Percentiles rank a stretch among this genome's conserved stretches.
These are phyloP conservation scores for Glossosoma conforme DNA, from an alignment of 1,140 invertebrate genomes.

Conservation along the genomic window DNA sequence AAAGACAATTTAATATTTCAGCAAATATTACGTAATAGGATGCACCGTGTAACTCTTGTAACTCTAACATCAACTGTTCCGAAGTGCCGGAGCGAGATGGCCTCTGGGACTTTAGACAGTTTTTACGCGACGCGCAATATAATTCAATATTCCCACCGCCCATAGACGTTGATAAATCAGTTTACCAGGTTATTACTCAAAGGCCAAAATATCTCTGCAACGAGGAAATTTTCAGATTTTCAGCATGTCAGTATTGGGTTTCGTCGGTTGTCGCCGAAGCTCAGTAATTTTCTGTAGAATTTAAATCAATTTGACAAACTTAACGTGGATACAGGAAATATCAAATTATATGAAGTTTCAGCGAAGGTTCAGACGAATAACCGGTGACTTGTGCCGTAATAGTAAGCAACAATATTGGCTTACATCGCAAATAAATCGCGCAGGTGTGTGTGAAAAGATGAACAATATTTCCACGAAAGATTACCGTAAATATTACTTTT, in stretches of 20 bases:
- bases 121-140: conserved; percentile 2
- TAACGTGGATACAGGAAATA: conserved; percentile 24
- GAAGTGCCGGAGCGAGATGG: too few relatives aligned
- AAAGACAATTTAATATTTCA: too few relatives aligned
- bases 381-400: too few relatives aligned
- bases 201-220: conserved; percentile 8
- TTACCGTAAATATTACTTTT: too few relatives aligned
- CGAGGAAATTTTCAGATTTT: conserved; percentile 1
- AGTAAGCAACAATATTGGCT: too few relatives aligned
- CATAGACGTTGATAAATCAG: conserved; percentile 9
- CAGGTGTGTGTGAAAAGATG: background rate
- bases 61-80: too few relatives aligned
- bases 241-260: conserved; percentile 18
- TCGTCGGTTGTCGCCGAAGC: conserved; percentile 11
- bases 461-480: too few relatives aligned
- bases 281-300: conserved; percentile 12
- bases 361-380: too few relatives aligned
- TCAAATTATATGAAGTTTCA: conserved; percentile 10
- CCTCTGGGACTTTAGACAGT: too few relatives aligned
- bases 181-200: conserved; percentile 7
- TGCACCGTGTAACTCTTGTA: too few relatives aligned
- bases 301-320: conserved; percentile 28
- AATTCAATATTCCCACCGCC: background rate
- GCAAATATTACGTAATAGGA: too few relatives aligned
- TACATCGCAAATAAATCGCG: background rate